Conservation (phyloP, 2,797 vertebrate species). For the Valencia hispanica region DNA sequence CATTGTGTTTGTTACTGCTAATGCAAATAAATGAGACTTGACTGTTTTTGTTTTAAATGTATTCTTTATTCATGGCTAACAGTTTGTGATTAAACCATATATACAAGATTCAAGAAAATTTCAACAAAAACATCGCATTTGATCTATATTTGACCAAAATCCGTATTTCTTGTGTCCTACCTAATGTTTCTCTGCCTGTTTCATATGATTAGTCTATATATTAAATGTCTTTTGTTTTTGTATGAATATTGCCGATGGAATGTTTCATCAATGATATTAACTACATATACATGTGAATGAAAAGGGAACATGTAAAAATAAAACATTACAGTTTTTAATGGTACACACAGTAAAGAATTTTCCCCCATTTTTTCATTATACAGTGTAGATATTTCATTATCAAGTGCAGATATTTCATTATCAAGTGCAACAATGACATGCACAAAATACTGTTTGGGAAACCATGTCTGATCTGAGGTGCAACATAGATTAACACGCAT, state of each 20-base stretch:
- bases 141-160: neutral
- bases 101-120: neutral
- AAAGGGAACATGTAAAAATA: neutral
- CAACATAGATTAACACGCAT: neutral
- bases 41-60: neutral
- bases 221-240: neutral
- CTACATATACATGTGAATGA: too few relatives aligned
- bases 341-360: neutral
- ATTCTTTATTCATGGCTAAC: neutral
- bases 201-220: neutral
- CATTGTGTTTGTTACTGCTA: too few relatives aligned
- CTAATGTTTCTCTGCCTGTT: neutral
- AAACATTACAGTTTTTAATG: neutral
- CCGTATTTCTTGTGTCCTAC: neutral
- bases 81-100: neutral
- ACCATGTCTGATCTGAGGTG: neutral
- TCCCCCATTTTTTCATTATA: neutral
- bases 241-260: too few relatives aligned
- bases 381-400: too few relatives aligned
- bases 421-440: neutral
- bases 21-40: neutral
- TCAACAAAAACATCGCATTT: neutral
- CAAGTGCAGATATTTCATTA: too few relatives aligned
- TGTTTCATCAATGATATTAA: too few relatives aligned
- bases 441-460: neutral